Evolutionary conservation across 1,140 invertebrate species (phyloP).

Genomic region (Caenorhabditis brenneri): DNA sequence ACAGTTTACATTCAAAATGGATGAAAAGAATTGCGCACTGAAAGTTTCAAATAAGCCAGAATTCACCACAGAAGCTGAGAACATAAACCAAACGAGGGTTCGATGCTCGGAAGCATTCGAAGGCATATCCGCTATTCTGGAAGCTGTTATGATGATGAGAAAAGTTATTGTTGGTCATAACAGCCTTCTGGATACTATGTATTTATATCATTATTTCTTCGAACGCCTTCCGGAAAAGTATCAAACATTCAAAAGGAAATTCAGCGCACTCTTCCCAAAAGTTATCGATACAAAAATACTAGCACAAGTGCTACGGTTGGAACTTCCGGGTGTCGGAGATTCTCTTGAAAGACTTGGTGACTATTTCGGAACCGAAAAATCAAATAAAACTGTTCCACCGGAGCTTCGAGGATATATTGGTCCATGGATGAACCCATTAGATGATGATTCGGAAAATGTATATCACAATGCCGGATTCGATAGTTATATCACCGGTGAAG

Average conservation of each 20-base stretch:
- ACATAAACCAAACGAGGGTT: background rate
- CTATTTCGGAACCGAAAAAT: slow-evolving; percentile 3
- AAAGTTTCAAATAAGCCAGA: background rate
- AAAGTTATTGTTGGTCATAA: background rate
- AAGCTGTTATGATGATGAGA: background rate
- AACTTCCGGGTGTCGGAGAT: slow-evolving; percentile 11
- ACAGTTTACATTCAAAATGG: background rate
- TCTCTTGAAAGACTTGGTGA: background rate
- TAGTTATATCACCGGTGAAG: slow-evolving; percentile 15
- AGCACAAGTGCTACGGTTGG: background rate
- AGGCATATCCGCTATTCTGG: background rate
- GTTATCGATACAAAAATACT: background rate
- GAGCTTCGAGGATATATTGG: slow-evolving; percentile 4
- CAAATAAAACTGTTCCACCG: slow-evolving; percentile 4
- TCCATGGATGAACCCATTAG: background rate
- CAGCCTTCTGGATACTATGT: slow-evolving; percentile 18
- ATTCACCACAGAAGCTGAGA: background rate
- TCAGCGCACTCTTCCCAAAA: background rate
- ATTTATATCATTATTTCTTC: slow-evolving; percentile 27
- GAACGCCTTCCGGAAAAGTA: background rate
- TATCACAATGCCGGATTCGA: slow-evolving; percentile 21
- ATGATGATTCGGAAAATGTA: background rate
- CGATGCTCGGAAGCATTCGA: background rate
- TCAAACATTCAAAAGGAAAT: background rate
- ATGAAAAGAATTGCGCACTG: background rate